Evolutionary conservation across 1,140 invertebrate genomes (phyloP).

Genomic region (Grapholita molesta): DNA sequence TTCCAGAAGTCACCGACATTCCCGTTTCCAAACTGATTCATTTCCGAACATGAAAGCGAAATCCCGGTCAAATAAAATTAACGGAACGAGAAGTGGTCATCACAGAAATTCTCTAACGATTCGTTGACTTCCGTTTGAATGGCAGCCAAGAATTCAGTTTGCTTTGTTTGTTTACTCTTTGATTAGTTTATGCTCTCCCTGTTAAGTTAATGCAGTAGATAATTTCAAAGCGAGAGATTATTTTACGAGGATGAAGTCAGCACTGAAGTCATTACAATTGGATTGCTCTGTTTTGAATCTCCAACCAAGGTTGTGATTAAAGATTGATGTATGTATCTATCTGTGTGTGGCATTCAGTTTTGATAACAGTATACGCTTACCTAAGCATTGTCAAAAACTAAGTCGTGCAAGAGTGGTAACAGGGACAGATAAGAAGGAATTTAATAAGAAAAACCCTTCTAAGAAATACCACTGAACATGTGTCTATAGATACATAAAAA

Average conservation of each 20-base stretch:
- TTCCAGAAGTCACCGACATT: not conserved
- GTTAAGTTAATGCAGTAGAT: not conserved
- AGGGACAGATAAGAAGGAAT: no score
- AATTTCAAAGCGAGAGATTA: not conserved
- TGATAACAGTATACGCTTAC: no score
- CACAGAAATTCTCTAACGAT: not conserved
- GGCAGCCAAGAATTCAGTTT: slow-evolving; percentile 28
- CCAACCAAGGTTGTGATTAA: no score
- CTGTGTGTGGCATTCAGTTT: no score
- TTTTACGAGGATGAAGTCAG: not conserved
- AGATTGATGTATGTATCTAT: no score
- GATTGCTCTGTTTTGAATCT: no score
- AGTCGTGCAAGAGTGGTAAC: no score
- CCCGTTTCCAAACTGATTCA: not conserved
- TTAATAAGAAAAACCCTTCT: no score
- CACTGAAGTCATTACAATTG: not conserved
- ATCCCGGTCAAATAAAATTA: slow-evolving; percentile 7
- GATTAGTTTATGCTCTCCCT: not conserved
- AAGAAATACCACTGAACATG: no score
- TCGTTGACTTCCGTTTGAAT: slow-evolving; percentile 29
- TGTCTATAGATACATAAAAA: no score
- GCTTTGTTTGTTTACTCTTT: not conserved
- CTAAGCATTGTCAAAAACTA: no score
- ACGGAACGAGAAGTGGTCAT: not conserved
- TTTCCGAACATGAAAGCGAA: not conserved